Evolutionary conservation across 1,140 invertebrate species (phyloP), one percentile per base, ranked within the genome.

Genomic region (Aphelinus certus): DNA sequence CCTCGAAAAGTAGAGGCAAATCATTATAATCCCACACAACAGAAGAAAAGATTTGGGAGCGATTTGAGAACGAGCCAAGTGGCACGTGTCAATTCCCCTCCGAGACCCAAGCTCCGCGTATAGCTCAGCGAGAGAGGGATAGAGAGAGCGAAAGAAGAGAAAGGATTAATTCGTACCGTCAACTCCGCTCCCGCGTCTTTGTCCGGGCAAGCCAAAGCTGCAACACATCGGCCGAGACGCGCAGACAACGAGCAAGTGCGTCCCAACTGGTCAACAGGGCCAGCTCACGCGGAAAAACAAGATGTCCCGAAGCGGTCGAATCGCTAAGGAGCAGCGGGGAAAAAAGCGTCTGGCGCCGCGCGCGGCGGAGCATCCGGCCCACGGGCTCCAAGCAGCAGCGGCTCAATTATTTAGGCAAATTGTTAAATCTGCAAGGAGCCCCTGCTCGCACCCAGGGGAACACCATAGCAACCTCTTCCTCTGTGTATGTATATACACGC

Each of bases 321-420:
- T 26, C 26, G 62, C 46, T n/a, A 60, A 3, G 55, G 55, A 1
- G 42, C 3, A 69, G 45, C 43, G 26, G 46, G 63, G 51, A 71
- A 65, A 72, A 72, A 71, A n/a, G 49, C 47, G 71, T 51, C 71
- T 58, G 71, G 71, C 78, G 63, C 63, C 74, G 57, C 51, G 57
- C 56, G 48, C 48, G 51, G 45, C 55, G 58, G 42, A 53, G 56
- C 53, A 45, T 70, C 73, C 45, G 43, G 53, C 65, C 49, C 65
- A 53, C 51, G 49, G 49, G 42, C 10, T 43, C 48, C 48, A 42
- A 51, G 1, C 47, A 9, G 62, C 26, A 51, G 48, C 74, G 51
- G 77, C 75, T 81, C 78, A 77, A 81, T 83, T 80, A 84, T 83
- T 83, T 81, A 78, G 76, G 79, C 67, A 82, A 85, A 83, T 82